Conservation (phyloP, 1,140 invertebrate genomes). For the Neocloeon triangulifer region DNA sequence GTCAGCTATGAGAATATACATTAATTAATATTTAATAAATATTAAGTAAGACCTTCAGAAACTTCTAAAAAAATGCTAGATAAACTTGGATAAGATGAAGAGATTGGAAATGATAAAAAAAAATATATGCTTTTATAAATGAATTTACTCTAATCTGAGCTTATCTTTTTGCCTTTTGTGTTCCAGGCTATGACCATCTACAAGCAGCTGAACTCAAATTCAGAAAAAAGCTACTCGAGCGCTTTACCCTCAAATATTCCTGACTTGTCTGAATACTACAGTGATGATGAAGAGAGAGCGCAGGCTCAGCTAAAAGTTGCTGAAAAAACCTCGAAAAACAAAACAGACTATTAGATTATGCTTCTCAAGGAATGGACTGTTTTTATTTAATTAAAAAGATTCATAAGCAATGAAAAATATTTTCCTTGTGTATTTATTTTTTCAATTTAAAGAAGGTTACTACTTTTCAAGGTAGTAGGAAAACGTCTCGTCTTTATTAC, state of each 20-base stretch:
- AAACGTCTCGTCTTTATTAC: too few relatives aligned
- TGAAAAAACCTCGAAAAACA: conserved; percentile 9
- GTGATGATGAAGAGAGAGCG: conserved; percentile 29
- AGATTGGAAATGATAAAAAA: background rate
- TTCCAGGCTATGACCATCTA: conserved; percentile 46
- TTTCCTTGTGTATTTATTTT: too few relatives aligned
- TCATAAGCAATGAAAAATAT: too few relatives aligned
- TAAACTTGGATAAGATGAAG: background rate
- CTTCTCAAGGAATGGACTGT: conserved; percentile 1
- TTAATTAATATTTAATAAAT: too few relatives aligned
- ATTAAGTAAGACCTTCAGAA: too few relatives aligned
- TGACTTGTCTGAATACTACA: conserved; percentile 25
- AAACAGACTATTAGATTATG: conserved; percentile 9
- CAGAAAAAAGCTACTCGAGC: background rate
- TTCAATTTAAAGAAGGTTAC: too few relatives aligned
- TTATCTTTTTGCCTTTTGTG: conserved; percentile 1
- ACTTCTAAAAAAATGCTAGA: conserved; percentile 6
- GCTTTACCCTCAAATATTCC: conserved; percentile 8
- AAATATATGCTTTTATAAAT: background rate
- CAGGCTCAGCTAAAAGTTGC: too few relatives aligned
- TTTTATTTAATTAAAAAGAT: too few relatives aligned
- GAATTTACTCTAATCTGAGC: background rate
- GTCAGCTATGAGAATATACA: too few relatives aligned
- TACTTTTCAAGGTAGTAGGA: too few relatives aligned
- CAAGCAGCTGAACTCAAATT: conserved; percentile 28